phyloP scores from a whole-genome alignment of 2,888 invertebrate species.

The Hedychridium roseum region DNA sequence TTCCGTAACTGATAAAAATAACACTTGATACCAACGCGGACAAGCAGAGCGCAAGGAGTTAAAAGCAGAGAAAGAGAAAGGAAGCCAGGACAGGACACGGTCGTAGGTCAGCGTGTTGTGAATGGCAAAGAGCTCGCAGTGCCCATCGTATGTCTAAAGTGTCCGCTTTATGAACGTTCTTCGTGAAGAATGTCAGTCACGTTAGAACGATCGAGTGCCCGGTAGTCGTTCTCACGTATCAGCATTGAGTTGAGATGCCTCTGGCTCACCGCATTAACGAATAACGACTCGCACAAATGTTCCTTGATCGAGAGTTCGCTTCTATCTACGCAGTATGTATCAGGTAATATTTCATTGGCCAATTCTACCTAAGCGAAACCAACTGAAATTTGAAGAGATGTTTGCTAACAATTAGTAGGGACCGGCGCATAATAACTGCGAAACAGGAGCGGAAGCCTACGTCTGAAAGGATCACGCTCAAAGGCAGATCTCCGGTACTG shows the following conservation, averaged over 20 bases:
- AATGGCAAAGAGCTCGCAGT: constrained; percentile 45
- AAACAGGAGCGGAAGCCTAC: constrained; percentile 51
- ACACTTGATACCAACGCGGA: constrained; percentile 30
- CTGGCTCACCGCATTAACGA: no score
- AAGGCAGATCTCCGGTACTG: constrained; percentile 32
- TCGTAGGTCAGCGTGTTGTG: constrained; percentile 16
- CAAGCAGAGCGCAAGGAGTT: constrained; percentile 16
- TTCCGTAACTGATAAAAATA: constrained; percentile 43
- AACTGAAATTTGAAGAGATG: no score
- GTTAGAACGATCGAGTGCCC: constrained; percentile 22
- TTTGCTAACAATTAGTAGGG: constrained; percentile 61
- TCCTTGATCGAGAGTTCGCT: no score
- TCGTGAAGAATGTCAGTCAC: constrained; percentile 27
- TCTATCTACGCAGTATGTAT: no score
- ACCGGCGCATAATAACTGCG: constrained; percentile 35
- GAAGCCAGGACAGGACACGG: neutral
- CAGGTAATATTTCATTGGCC: no score
- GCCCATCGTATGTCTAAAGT: constrained; percentile 47
- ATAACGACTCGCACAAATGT: no score
- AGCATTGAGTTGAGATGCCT: no score
- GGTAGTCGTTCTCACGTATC: constrained; percentile 38
- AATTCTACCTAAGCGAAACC: no score
- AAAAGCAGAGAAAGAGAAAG: neutral
- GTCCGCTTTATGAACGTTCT: constrained; percentile 52
- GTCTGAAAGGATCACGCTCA: constrained; percentile 35